These are phyloP conservation scores for Oncopodura yosiiana DNA, from an alignment of 1,140 invertebrate species.

Conservation along the genomic window DNA sequence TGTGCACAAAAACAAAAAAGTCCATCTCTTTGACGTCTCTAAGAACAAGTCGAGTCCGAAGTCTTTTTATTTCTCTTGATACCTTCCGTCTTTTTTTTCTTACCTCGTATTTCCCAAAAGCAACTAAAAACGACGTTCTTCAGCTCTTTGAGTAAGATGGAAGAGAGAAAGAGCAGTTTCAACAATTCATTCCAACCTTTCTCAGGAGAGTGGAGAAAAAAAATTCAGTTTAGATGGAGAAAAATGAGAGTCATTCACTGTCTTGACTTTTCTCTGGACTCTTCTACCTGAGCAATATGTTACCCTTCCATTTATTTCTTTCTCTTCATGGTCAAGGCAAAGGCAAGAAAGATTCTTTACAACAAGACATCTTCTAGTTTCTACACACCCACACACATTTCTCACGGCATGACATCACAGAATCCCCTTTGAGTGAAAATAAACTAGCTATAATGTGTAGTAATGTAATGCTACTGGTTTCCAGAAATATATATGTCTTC, in stretches of 20 bases:
- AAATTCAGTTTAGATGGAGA: constrained; percentile 31
- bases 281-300: constrained; percentile 33
- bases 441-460: too few species aligned
- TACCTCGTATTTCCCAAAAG: constrained; percentile 4
- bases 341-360: background rate
- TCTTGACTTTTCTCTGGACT: constrained; percentile 21
- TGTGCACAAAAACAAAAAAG: constrained; percentile 18
- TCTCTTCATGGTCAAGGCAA: background rate
- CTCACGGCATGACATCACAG: too few species aligned
- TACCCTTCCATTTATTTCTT: constrained; percentile 36
- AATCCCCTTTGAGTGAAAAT: too few species aligned
- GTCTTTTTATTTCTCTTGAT: constrained; percentile 16
- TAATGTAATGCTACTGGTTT: too few species aligned
- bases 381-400: too few species aligned
- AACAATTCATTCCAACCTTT: constrained; percentile 22
- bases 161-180: background rate
- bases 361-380: too few species aligned
- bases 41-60: too few species aligned
- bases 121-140: too few species aligned
- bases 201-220: constrained; percentile 10
- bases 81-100: constrained; percentile 23
- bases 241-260: constrained; percentile 36
- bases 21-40: constrained; percentile 23
- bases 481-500: constrained; percentile 38
- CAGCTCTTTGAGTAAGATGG: too few species aligned